Percentiles rank a stretch among this genome's conserved stretches.
phyloP scores from a whole-genome alignment of 2,888 invertebrate species.

The Xanthostigma xanthostigma region DNA sequence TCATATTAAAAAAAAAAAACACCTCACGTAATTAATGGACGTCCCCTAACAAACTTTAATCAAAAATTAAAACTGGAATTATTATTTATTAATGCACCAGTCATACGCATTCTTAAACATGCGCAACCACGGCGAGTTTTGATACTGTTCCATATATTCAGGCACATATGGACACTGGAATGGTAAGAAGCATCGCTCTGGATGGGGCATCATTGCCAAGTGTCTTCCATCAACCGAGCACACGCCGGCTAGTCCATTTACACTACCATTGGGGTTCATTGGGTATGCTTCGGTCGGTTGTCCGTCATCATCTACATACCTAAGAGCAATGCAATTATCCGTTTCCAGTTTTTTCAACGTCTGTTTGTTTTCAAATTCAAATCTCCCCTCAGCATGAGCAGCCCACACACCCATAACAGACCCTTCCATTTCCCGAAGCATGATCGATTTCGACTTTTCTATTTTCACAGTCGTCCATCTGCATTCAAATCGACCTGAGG shows the following conservation, averaged over 20 bases:
- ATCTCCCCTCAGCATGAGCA: slow-evolving; percentile 89
- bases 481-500: slow-evolving; percentile 76
- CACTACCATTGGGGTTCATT: slow-evolving; percentile 87
- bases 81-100: slow-evolving; percentile 35
- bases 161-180: slow-evolving; percentile 81
- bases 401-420: slow-evolving; percentile 91
- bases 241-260: slow-evolving; percentile 75
- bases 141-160: slow-evolving; percentile 30
- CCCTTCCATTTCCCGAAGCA: slow-evolving; percentile 80
- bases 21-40: no score
- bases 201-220: slow-evolving; percentile 97
- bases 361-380: slow-evolving; percentile 38
- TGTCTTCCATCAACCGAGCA: slow-evolving; percentile 86
- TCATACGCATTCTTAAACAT: slow-evolving; percentile 81
- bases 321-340: slow-evolving; percentile 55
- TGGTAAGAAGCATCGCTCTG: slow-evolving; percentile 77
- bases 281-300: slow-evolving; percentile 70
- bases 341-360: slow-evolving; percentile 34
- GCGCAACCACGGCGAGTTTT: slow-evolving; percentile 75
- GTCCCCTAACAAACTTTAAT: background rate
- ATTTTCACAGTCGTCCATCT: slow-evolving; percentile 50
- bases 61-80: background rate
- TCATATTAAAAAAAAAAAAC: no score
- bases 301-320: slow-evolving; percentile 72
- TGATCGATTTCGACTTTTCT: slow-evolving; percentile 55